These are phyloP conservation scores for Diprion similis DNA, from an alignment of 1,140 invertebrate genomes.

Conservation along the genomic window DNA sequence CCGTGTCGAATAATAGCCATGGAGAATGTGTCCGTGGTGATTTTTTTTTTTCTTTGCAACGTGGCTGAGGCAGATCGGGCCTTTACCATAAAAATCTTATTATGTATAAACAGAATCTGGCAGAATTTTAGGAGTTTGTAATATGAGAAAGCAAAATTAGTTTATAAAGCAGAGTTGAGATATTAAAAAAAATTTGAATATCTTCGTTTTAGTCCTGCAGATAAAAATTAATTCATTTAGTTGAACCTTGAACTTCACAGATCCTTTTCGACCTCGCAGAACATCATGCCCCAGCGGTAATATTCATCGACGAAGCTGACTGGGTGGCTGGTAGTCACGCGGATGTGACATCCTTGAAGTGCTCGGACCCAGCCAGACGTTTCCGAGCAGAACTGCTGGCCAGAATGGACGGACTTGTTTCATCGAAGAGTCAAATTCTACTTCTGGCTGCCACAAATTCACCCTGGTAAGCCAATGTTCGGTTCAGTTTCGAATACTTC, in stretches of 20 bases:
- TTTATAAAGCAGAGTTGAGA: no score
- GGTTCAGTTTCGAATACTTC: conserved; percentile 11
- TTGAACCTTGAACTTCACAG: conserved; percentile 50
- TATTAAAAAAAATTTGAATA: no score
- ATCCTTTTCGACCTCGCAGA: conserved; percentile 88
- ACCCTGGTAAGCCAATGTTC: conserved; percentile 74
- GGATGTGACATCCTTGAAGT: conserved; percentile 61
- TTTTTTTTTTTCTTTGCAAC: no score
- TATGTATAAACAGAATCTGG: no score
- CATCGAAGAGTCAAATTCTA: conserved; percentile 70
- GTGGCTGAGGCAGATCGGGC: no score
- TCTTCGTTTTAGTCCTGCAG: no score
- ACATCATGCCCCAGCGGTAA: conserved; percentile 90
- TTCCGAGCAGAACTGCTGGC: conserved; percentile 93
- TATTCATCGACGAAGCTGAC: conserved; percentile 98
- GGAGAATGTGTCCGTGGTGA: no score
- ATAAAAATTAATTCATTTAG: no score
- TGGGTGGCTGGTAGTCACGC: conserved; percentile 79
- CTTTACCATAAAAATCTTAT: no score
- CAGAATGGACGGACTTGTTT: conserved; percentile 85
- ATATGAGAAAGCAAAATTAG: no score
- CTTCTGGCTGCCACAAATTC: conserved; percentile 89
- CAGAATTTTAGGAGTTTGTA: no score
- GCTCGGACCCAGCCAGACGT: conserved; percentile 91
- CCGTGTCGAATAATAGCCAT: no score